Evolutionary conservation across 2,888 invertebrate species (phyloP), one percentile per base, ranked within the genome.

Genomic region (Ctena decussata): DNA sequence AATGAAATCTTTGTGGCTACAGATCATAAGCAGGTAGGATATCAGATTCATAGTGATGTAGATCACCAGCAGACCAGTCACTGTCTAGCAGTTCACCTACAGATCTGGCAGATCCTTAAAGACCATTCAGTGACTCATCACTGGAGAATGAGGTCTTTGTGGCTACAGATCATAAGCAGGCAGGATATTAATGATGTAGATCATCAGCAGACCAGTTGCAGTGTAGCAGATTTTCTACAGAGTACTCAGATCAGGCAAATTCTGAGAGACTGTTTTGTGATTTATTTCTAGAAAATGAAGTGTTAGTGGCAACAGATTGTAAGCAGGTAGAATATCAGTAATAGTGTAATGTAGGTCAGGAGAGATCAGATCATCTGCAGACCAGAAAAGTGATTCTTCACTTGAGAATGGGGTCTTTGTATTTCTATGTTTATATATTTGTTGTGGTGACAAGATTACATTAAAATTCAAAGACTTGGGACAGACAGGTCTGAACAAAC

Each of bases 111-210:
- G 44, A 18, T 12, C 11, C 21, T 27, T 18, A 24, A 30, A 70
- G 70, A 30, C 72, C 72, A 27, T 35, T 72, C 21, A 57, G 78
- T 27, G 78, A 78, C 32, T 39, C 30, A 0, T 60, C 70, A 24
- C 37, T 82, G 41, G 82, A 82, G 39, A 82, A 65, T 78, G 82
- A 78, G 15, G 82, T 82, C 69, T 82, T 82, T 74, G 77, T 69
- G 15, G n/a, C 49, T n/a, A 32, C 32, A 81, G 57, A 69, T 76
- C 30, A 70, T 35, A 24, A 65, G 30, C 32, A 41, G 30, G 35
- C 8, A 46, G 24, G 21, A 27, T 6, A 30, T 72, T 72, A 39
- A 37, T 27, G 37, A 41, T 11, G 41, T 12, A 27, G n/a, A 24
- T 27, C 37, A 76, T 32, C 32, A 24, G 57, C 39, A 35, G 27